These are phyloP conservation scores for Diaperis boleti DNA, from an alignment of 2,888 invertebrate species.

Conservation along the genomic window DNA sequence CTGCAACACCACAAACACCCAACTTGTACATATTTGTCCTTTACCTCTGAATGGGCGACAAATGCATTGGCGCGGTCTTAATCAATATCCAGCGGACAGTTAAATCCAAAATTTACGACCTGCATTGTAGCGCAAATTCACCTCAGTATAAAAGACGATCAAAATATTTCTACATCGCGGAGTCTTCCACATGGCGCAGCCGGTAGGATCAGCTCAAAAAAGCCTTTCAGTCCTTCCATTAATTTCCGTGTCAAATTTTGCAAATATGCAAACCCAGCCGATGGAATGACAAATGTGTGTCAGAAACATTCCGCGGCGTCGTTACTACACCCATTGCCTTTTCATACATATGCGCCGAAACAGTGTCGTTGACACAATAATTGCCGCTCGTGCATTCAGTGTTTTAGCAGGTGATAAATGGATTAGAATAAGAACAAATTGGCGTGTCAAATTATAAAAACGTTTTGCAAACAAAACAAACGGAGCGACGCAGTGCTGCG, in stretches of 20 bases:
- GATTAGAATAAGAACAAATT: slow-evolving; percentile 26
- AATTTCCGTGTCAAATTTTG: neutral
- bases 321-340: slow-evolving; percentile 5
- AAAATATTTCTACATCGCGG: too few species aligned
- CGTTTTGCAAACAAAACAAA: slow-evolving; percentile 5
- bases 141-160: too few species aligned
- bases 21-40: too few species aligned
- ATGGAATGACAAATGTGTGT: neutral
- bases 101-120: too few species aligned
- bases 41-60: too few species aligned
- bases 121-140: too few species aligned
- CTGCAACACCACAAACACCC: too few species aligned
- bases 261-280: neutral
- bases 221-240: too few species aligned
- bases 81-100: too few species aligned
- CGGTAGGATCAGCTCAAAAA: too few species aligned
- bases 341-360: slow-evolving; percentile 10
- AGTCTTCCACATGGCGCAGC: too few species aligned
- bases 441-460: slow-evolving; percentile 21
- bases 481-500: neutral
- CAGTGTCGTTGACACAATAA: slow-evolving; percentile 21
- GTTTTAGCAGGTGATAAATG: slow-evolving; percentile 25
- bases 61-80: too few species aligned
- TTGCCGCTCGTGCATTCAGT: slow-evolving; percentile 25
- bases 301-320: neutral